Percentiles rank a stretch among this genome's conserved stretches.
phyloP scores from a whole-genome alignment of 2,888 invertebrate species.

The Drosophila gaucha region DNA sequence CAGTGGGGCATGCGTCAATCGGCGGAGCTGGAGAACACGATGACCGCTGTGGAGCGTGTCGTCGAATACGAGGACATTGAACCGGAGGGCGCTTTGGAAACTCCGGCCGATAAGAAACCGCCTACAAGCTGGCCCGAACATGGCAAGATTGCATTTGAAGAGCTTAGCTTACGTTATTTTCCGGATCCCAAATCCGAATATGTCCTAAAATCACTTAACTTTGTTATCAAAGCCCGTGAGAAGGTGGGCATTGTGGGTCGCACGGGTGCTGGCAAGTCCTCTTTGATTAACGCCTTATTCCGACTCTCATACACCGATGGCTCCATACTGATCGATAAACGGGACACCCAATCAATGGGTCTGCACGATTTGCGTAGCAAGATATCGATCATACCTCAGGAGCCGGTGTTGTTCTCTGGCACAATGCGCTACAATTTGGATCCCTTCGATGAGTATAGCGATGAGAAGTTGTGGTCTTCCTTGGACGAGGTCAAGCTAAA shows the following conservation, averaged over 20 bases:
- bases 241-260: slow-evolving; percentile 90
- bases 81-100: slow-evolving; percentile 87
- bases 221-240: slow-evolving; percentile 87
- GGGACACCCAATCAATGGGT: slow-evolving; percentile 89
- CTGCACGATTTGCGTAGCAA: slow-evolving; percentile 90
- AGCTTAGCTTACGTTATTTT: slow-evolving; percentile 90
- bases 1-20: slow-evolving; percentile 96
- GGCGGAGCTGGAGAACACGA: slow-evolving; percentile 94
- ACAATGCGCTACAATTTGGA: slow-evolving; percentile 95
- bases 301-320: slow-evolving; percentile 92
- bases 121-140: slow-evolving; percentile 90
- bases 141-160: slow-evolving; percentile 89
- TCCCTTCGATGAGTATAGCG: slow-evolving; percentile 93
- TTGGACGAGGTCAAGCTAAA: slow-evolving; percentile 90
- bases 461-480: slow-evolving; percentile 93
- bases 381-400: slow-evolving; percentile 94
- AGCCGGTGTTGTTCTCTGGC: slow-evolving; percentile 94
- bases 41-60: slow-evolving; percentile 95
- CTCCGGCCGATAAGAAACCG: slow-evolving; percentile 88
- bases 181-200: slow-evolving; percentile 87
- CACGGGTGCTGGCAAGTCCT: slow-evolving; percentile 91
- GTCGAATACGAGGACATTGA: slow-evolving; percentile 88
- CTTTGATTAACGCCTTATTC: slow-evolving; percentile 89
- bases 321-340: slow-evolving; percentile 91
- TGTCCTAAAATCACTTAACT: slow-evolving; percentile 90